These are phyloP conservation scores for Salvelinus alpinus DNA, from an alignment of 2,113 vertebrate species.

Conservation along the genomic window DNA sequence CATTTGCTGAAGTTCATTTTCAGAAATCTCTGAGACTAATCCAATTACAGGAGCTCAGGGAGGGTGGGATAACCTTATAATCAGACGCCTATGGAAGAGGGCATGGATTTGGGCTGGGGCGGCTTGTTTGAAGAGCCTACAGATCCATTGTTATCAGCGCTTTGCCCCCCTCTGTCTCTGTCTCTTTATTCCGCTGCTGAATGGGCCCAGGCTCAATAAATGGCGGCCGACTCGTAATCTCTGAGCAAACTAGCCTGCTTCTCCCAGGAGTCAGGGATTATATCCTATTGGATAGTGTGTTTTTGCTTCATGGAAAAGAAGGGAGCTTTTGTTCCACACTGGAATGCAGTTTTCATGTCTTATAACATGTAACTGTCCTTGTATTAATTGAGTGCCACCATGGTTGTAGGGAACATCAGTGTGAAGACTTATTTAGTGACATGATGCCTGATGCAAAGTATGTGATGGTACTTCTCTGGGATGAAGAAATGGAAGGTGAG, in stretches of 20 bases:
- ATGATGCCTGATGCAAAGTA: slow-evolving; percentile 1
- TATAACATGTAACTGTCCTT: slow-evolving; percentile 49
- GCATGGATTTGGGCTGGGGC: slow-evolving; percentile 71
- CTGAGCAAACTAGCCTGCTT: slow-evolving; percentile 70
- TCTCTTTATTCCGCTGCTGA: slow-evolving; percentile 72
- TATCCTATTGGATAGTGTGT: slow-evolving; percentile 76
- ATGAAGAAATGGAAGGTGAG: background rate
- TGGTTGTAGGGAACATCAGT: slow-evolving; percentile 39
- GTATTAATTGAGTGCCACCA: slow-evolving; percentile 46
- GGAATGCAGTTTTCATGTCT: slow-evolving; percentile 39
- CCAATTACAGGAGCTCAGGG: slow-evolving; percentile 77
- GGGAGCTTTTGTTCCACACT: slow-evolving; percentile 15
- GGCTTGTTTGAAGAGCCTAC: slow-evolving; percentile 74
- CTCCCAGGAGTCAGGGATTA: slow-evolving; percentile 75
- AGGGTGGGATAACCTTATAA: slow-evolving; percentile 80
- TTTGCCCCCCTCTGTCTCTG: slow-evolving; percentile 61
- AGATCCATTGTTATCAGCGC: slow-evolving; percentile 75
- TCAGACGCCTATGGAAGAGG: slow-evolving; percentile 74
- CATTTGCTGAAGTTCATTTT: slow-evolving; percentile 77
- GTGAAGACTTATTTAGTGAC: slow-evolving; percentile 33
- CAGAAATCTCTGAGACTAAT: slow-evolving; percentile 83
- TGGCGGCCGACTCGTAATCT: slow-evolving; percentile 72
- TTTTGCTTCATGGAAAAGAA: slow-evolving; percentile 59
- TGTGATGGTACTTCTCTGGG: background rate
- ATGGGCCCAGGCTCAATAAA: slow-evolving; percentile 74